These are phyloP conservation scores for Oscheius sp. DNA, from an alignment of 2,888 invertebrate species.

Conservation along the genomic window DNA sequence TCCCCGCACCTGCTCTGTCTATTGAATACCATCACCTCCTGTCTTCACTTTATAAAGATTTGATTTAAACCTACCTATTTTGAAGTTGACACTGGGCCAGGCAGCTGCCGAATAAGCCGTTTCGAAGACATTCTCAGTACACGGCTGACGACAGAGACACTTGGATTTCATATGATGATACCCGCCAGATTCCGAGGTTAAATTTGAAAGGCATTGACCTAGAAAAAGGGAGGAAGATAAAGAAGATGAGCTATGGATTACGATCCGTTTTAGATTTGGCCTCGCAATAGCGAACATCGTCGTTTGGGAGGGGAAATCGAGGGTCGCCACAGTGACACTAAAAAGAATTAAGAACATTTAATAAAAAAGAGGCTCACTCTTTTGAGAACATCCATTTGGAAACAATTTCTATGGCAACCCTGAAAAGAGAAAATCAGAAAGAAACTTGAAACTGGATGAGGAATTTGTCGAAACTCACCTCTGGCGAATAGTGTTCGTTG, in stretches of 20 bases:
- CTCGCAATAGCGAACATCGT: slow-evolving; percentile 62
- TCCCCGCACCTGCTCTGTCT: slow-evolving; percentile 34
- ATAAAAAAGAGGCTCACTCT: slow-evolving; percentile 11
- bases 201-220: slow-evolving; percentile 66
- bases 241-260: no score
- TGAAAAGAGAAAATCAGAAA: slow-evolving; percentile 34
- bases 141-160: slow-evolving; percentile 63
- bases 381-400: slow-evolving; percentile 70
- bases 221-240: slow-evolving; percentile 6
- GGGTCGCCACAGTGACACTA: slow-evolving; percentile 72
- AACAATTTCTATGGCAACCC: slow-evolving; percentile 73
- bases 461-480: slow-evolving; percentile 62
- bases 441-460: no score
- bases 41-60: neutral
- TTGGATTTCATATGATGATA: slow-evolving; percentile 68
- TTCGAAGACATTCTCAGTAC: slow-evolving; percentile 72
- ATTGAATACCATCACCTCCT: slow-evolving; percentile 1
- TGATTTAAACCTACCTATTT: slow-evolving; percentile 53
- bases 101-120: slow-evolving; percentile 73
- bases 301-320: slow-evolving; percentile 70
- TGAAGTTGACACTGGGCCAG: slow-evolving; percentile 72
- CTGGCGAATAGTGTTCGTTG: slow-evolving; percentile 72
- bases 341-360: no score
- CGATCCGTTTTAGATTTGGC: slow-evolving; percentile 61
- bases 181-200: slow-evolving; percentile 66